These are phyloP conservation scores for Abramis brama DNA, from an alignment of 2,113 vertebrate genomes.

Conservation along the genomic window DNA sequence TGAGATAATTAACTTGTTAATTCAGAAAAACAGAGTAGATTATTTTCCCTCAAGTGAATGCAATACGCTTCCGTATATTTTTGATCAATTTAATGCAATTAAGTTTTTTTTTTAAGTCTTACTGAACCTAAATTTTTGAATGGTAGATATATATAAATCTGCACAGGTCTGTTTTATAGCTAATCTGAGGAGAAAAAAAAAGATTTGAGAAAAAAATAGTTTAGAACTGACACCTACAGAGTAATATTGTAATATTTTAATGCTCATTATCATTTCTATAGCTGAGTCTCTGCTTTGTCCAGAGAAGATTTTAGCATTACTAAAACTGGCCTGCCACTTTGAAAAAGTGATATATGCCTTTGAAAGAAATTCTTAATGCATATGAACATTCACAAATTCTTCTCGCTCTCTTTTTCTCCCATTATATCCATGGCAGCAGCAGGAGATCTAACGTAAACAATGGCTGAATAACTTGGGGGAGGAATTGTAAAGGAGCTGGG, in stretches of 20 bases:
- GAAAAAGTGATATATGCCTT: constrained; percentile 53
- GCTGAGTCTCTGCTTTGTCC: background rate
- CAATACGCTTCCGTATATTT: too few relatives aligned
- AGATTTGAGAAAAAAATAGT: background rate
- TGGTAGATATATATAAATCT: background rate
- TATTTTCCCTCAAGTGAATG: too few relatives aligned
- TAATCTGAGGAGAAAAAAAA: background rate
- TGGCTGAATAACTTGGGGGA: constrained; percentile 60
- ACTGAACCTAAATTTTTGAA: background rate
- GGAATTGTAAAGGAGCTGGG: constrained; percentile 50
- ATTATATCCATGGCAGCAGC: constrained; percentile 57
- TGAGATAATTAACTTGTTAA: too few relatives aligned
- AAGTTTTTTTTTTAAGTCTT: background rate
- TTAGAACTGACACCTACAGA: background rate
- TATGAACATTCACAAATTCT: constrained; percentile 52
- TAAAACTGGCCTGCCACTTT: constrained; percentile 49
- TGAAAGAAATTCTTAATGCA: constrained; percentile 56
- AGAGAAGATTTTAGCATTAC: constrained; percentile 39
- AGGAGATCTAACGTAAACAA: constrained; percentile 53
- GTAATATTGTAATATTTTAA: constrained; percentile 27
- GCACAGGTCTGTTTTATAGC: background rate
- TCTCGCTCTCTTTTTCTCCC: constrained; percentile 38
- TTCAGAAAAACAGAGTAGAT: too few relatives aligned
- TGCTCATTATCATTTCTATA: constrained; percentile 53
- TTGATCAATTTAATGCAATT: background rate